These are phyloP conservation scores for Myoxocephalus aenaeus DNA, from an alignment of 2,797 vertebrate species.

Conservation along the genomic window DNA sequence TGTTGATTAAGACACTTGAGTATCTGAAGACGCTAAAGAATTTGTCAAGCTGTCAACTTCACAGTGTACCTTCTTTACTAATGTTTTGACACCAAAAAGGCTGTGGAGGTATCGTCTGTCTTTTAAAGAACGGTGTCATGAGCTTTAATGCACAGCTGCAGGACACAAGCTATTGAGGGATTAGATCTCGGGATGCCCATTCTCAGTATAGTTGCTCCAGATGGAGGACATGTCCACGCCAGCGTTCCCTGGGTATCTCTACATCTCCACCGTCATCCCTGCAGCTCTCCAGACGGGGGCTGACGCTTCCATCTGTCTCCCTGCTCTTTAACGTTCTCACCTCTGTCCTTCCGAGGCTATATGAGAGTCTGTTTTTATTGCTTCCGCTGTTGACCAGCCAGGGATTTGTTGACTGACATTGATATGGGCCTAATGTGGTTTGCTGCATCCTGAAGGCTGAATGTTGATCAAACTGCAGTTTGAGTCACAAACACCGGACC, in stretches of 20 bases:
- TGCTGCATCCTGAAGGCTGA: not conserved
- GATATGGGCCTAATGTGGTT: not conserved
- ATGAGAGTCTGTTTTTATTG: constrained; percentile 16
- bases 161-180: not conserved
- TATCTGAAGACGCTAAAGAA: not conserved
- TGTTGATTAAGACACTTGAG: not conserved
- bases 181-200: not conserved
- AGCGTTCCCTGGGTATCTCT: not conserved
- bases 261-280: not conserved
- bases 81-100: constrained; percentile 12
- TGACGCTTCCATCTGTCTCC: constrained; percentile 4
- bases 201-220: not conserved
- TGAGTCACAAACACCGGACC: not conserved
- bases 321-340: not conserved
- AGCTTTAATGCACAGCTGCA: not conserved
- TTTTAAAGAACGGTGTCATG: not conserved
- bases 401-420: constrained; percentile 29
- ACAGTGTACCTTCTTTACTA: not conserved
- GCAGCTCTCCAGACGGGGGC: not conserved
- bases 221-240: not conserved
- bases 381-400: constrained; percentile 36
- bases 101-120: not conserved
- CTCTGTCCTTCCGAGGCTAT: constrained; percentile 16
- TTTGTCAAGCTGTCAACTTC: not conserved
- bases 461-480: not conserved